Conservation (phyloP, 1,140 invertebrate genomes). For the Hetaerina americana region DNA sequence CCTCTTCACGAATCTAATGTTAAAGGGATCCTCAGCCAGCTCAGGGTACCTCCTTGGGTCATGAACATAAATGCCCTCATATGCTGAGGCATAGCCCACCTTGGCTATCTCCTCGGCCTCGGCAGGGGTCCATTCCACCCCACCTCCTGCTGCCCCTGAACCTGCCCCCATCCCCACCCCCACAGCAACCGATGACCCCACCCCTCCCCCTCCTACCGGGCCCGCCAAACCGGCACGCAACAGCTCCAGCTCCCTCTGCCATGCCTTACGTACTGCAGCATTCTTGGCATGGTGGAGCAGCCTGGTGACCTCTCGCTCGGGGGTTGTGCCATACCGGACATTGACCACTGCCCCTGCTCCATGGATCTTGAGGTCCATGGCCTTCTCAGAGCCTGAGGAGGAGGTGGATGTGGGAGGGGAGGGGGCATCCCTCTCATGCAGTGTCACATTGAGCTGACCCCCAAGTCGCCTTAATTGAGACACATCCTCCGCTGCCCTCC, state of each 20-base stretch:
- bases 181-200: conserved; percentile 40
- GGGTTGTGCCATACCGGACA: conserved; percentile 69
- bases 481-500: conserved; percentile 75
- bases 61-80: conserved; percentile 83
- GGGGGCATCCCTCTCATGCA: conserved; percentile 64
- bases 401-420: neutral
- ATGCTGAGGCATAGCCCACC: conserved; percentile 62
- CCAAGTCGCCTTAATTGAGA: conserved; percentile 76
- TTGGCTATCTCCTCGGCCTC: conserved; percentile 83
- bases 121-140: conserved; percentile 37
- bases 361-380: conserved; percentile 74
- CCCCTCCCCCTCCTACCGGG: conserved; percentile 37
- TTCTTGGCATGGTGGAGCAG: conserved; percentile 77
- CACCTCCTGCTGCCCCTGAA: conserved; percentile 11
- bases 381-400: conserved; percentile 17
- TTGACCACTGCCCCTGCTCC: conserved; percentile 69
- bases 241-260: conserved; percentile 78
- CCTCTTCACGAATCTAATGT: conserved; percentile 78
- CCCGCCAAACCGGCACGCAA: conserved; percentile 61
- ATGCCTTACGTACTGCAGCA: conserved; percentile 75
- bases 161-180: conserved; percentile 45
- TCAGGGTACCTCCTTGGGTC: conserved; percentile 80
- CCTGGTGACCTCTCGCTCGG: conserved; percentile 74
- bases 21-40: conserved; percentile 88
- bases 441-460: conserved; percentile 84